phyloP scores from a whole-genome alignment of 2,888 invertebrate species.

The Tyria jacobaeae region DNA sequence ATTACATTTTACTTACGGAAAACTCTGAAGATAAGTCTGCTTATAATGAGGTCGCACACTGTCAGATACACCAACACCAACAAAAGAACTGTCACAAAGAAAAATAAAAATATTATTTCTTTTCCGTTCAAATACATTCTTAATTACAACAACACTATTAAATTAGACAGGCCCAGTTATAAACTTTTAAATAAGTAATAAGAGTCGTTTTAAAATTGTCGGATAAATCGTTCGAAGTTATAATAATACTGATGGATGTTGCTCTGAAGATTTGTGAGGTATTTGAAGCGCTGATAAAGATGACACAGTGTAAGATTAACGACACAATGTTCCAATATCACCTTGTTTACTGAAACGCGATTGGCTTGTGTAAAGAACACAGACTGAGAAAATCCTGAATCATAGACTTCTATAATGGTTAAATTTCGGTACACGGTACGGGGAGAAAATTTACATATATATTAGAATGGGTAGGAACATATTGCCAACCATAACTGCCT shows the following conservation, averaged over 20 bases:
- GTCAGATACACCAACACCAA: conserved; percentile 70
- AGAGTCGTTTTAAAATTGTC: conserved; percentile 18
- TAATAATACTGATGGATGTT: conserved; percentile 15
- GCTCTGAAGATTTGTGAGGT: not conserved
- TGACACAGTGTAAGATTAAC: conserved; percentile 19
- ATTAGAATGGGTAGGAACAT: no score
- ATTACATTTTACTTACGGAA: conserved; percentile 77
- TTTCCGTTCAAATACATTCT: conserved; percentile 69
- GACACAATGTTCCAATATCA: conserved; percentile 12
- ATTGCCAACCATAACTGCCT: no score
- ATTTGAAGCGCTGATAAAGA: conserved; percentile 21
- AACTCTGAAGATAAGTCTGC: conserved; percentile 65
- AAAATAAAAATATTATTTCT: conserved; percentile 66
- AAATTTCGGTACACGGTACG: no score
- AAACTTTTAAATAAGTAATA: conserved; percentile 10
- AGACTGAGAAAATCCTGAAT: no score
- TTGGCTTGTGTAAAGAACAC: not conserved
- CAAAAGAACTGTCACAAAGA: conserved; percentile 58
- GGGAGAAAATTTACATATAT: no score
- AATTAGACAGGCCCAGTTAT: conserved; percentile 3
- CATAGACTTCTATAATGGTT: no score
- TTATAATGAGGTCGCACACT: conserved; percentile 71
- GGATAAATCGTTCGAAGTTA: conserved; percentile 21
- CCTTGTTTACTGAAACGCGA: not conserved
- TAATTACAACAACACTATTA: conserved; percentile 18